These are phyloP conservation scores for Luehdorfia chinensis DNA, from an alignment of 1,140 invertebrate genomes.

Conservation along the genomic window DNA sequence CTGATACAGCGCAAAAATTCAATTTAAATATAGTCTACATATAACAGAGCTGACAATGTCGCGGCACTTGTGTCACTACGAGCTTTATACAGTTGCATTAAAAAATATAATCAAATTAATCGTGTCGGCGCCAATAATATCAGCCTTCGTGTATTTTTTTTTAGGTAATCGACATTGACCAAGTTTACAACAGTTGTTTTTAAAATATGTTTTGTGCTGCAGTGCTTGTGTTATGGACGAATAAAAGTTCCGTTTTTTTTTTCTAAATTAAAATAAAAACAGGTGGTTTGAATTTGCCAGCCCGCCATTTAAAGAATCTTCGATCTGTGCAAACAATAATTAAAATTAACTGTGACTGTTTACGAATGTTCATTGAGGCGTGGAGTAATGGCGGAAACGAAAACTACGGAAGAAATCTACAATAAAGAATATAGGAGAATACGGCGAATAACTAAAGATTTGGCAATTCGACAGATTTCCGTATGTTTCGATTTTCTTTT, in stretches of 20 bases:
- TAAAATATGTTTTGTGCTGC: too few relatives aligned
- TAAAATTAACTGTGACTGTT: too few relatives aligned
- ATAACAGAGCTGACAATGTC: slow-evolving; percentile 59
- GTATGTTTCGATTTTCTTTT: slow-evolving; percentile 76
- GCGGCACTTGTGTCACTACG: slow-evolving; percentile 43
- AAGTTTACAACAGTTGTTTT: too few relatives aligned
- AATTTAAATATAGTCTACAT: slow-evolving; percentile 71
- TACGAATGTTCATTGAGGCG: too few relatives aligned
- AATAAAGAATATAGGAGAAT: slow-evolving; percentile 81
- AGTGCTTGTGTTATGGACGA: too few relatives aligned
- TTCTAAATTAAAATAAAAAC: too few relatives aligned
- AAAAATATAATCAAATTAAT: slow-evolving; percentile 24
- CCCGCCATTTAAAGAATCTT: too few relatives aligned
- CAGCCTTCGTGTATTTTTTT: too few relatives aligned
- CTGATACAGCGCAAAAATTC: slow-evolving; percentile 52
- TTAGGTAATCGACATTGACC: too few relatives aligned
- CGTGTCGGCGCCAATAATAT: not conserved
- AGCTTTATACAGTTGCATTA: slow-evolving; percentile 23
- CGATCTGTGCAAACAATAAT: too few relatives aligned
- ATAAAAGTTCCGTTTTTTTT: too few relatives aligned
- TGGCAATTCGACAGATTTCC: slow-evolving; percentile 78
- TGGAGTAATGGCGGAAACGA: slow-evolving; percentile 40
- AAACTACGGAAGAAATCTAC: slow-evolving; percentile 75
- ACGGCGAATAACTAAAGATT: slow-evolving; percentile 80
- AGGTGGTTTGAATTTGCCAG: too few relatives aligned